phyloP scores from a whole-genome alignment of 2,113 vertebrate species.

The Nansenia antarctica region DNA sequence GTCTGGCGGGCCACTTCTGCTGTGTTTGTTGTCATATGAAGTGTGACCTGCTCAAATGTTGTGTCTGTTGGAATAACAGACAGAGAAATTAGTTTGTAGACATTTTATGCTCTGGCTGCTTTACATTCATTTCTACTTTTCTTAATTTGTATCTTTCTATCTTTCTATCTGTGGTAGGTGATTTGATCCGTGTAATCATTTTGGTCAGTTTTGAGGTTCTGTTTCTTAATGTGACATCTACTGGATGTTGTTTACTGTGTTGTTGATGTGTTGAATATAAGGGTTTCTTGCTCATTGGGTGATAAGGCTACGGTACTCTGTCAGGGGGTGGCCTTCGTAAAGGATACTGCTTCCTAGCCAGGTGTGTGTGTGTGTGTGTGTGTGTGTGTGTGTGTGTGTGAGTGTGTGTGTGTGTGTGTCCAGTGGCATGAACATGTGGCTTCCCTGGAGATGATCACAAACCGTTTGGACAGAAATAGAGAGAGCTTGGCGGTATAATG shows the following conservation, averaged over 20 bases:
- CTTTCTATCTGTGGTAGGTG: neutral
- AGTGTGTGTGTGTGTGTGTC: neutral
- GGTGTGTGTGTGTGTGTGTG: conserved; percentile 2
- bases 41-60: neutral
- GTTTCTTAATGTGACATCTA: neutral
- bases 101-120: neutral
- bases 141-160: neutral
- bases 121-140: neutral
- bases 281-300: neutral
- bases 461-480: conserved; percentile 33
- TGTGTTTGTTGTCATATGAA: neutral
- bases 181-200: neutral
- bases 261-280: neutral
- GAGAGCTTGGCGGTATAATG: conserved; percentile 28
- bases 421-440: conserved; percentile 2
- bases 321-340: neutral
- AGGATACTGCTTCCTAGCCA: neutral
- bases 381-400: neutral
- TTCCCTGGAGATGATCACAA: conserved; percentile 14
- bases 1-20: neutral
- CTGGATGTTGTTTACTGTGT: neutral
- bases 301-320: neutral
- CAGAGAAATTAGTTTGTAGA: too few species aligned
- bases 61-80: neutral
- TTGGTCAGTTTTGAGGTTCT: neutral